Evolutionary conservation across 2,888 invertebrate genomes (phyloP).

Genomic region (Drosophila yooni): DNA sequence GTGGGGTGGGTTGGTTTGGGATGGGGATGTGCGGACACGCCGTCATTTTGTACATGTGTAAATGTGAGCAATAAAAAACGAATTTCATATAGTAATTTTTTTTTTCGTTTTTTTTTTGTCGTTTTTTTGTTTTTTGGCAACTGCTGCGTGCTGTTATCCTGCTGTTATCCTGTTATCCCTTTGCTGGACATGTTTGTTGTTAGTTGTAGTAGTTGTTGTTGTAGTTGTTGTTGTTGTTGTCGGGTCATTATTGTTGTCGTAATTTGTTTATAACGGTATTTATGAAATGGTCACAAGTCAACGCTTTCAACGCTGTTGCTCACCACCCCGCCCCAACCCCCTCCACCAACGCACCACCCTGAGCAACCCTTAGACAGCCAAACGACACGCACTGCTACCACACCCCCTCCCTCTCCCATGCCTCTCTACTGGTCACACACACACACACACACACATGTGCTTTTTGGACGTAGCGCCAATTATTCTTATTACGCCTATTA

Average conservation of each 20-base stretch:
- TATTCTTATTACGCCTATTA: constrained; percentile 83
- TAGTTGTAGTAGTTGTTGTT: constrained; percentile 12
- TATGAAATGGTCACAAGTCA: constrained; percentile 84
- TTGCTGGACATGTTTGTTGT: constrained; percentile 13
- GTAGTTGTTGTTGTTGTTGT: constrained; percentile 56
- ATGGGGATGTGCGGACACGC: constrained; percentile 7
- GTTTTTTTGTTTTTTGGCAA: constrained; percentile 21
- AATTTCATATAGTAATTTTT: constrained; percentile 42
- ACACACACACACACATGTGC: constrained; percentile 22
- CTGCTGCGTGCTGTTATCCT: constrained; percentile 38
- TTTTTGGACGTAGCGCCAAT: constrained; percentile 64
- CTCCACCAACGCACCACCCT: no score
- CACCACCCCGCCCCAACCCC: background rate
- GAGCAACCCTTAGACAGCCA: constrained; percentile 45
- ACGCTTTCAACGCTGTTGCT: constrained; percentile 65
- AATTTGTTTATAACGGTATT: constrained; percentile 81
- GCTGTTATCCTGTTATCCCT: constrained; percentile 51
- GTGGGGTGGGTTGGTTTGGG: background rate
- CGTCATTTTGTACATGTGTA: constrained; percentile 75
- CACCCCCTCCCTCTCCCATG: background rate
- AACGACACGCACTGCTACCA: constrained; percentile 56
- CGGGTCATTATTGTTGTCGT: constrained; percentile 71
- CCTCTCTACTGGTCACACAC: background rate
- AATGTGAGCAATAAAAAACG: constrained; percentile 75
- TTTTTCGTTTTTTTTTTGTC: background rate